Evolutionary conservation across 2,113 vertebrate species (phyloP).

Genomic region (Brachyhypopomus gauderio): DNA sequence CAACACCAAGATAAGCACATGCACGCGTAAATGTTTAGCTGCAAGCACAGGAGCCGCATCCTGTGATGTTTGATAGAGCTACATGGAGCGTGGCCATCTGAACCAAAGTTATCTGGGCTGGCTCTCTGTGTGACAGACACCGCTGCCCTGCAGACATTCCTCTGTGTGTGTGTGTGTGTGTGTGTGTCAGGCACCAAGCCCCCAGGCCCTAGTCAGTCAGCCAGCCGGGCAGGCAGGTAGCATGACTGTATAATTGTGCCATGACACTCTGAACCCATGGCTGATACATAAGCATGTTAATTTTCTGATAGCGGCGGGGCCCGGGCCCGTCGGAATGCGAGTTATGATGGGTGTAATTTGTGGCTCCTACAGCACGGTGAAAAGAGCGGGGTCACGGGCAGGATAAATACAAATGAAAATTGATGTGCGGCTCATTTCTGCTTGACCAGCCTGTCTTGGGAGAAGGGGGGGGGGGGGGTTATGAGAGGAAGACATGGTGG

Average conservation of each 20-base stretch:
- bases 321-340: conserved; percentile 70
- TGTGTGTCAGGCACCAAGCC: conserved; percentile 68
- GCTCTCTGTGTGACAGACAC: conserved; percentile 71
- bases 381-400: conserved; percentile 75
- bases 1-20: conserved; percentile 34
- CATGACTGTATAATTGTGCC: conserved; percentile 79
- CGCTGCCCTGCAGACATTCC: conserved; percentile 68
- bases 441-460: conserved; percentile 73
- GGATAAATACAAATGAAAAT: conserved; percentile 85
- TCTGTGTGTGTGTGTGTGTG: conserved; percentile 34
- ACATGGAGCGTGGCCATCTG: conserved; percentile 64
- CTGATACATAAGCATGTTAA: conserved; percentile 80
- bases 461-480: conserved; percentile 45
- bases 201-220: conserved; percentile 51
- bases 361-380: conserved; percentile 69
- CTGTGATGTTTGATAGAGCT: conserved; percentile 70
- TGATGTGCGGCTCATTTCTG: conserved; percentile 77
- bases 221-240: conserved; percentile 70
- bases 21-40: conserved; percentile 45
- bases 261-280: conserved; percentile 78
- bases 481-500: conserved; percentile 57
- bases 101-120: conserved; percentile 70
- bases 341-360: conserved; percentile 81
- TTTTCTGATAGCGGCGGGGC: conserved; percentile 76
- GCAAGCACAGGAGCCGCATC: conserved; percentile 44